Conservation (phyloP, 2,797 vertebrate genomes). For the Nannoperca australis region DNA sequence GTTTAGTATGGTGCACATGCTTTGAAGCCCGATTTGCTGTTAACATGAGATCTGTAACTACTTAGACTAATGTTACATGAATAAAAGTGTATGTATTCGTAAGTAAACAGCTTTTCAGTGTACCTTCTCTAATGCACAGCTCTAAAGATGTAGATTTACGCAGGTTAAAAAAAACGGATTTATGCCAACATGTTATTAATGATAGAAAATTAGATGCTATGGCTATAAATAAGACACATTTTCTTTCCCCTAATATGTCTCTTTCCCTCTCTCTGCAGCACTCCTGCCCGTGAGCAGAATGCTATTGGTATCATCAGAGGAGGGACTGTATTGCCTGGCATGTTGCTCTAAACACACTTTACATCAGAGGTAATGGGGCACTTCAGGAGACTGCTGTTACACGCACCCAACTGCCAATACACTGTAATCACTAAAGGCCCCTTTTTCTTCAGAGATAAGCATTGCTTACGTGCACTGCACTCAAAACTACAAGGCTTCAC, state of each 20-base stretch:
- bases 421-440: slow-evolving; percentile 58
- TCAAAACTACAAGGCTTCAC: slow-evolving; percentile 35
- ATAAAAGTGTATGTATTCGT: background rate
- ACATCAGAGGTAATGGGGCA: slow-evolving; percentile 68
- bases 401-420: slow-evolving; percentile 62
- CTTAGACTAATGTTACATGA: slow-evolving; percentile 5
- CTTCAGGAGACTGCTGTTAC: slow-evolving; percentile 62
- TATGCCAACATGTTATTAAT: slow-evolving; percentile 31
- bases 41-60: slow-evolving; percentile 10
- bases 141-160: slow-evolving; percentile 22
- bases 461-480: slow-evolving; percentile 30
- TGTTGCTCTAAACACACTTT: slow-evolving; percentile 62
- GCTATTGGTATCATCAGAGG: slow-evolving; percentile 28
- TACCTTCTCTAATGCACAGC: background rate
- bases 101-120: slow-evolving; percentile 10
- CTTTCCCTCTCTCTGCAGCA: slow-evolving; percentile 16
- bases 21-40: slow-evolving; percentile 32
- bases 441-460: slow-evolving; percentile 56
- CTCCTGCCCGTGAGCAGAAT: slow-evolving; percentile 42
- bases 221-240: slow-evolving; percentile 38
- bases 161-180: background rate
- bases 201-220: slow-evolving; percentile 24
- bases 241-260: slow-evolving; percentile 14
- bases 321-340: slow-evolving; percentile 32
- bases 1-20: slow-evolving; percentile 23